Evolutionary conservation across 2,888 invertebrate genomes (phyloP), one percentile per base, ranked within the genome.

Genomic region (Ceramica pisi): DNA sequence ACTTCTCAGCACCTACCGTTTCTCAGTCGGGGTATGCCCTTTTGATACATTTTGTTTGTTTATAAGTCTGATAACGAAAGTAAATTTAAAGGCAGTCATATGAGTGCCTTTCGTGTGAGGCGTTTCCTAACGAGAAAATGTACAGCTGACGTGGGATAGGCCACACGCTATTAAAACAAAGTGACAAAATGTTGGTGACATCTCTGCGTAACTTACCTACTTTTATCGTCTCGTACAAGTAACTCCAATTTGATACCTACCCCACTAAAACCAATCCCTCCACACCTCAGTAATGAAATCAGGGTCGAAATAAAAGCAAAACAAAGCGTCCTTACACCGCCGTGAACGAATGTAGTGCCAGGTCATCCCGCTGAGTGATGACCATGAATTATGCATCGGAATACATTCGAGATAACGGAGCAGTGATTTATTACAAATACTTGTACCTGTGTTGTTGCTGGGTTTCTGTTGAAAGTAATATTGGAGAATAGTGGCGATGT

Each of bases 361-460:
- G 89, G 92, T 92, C 93, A 93, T 92, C 88, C 83, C 62, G 81
- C 80, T 89, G 87, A 92, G 92, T 91, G 91, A 82, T 82, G 71
- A 63, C 55, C 68, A 91, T 94, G 94, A 94, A 94, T 94, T 88
- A 94, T 94, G 91, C 92, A 94, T 55, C 63, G 63, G 89, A 89
- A 91, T 89, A 89, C 88, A 87, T 90, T 86, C 80, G 69, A 88
- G 93, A 92, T 93, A 93, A 87, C 89, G 83, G 81, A 81, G 80
- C 67, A 23, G 75, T 89, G 87, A 91, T 92, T 89, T 91, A 92
- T 91, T 81, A 86, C 66, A 55, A 67, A 87, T 89, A 16, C 41
- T 41, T 5, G 41, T 41, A 86, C 87, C 85, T 88, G 83, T 71
- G 55, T 48, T 62, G 75, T 50, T 46, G 41, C 14, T 50, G 23